Base-by-base conservation (phyloP, 2,113 vertebrate genomes). In the Hydropotes inermis region DNA sequence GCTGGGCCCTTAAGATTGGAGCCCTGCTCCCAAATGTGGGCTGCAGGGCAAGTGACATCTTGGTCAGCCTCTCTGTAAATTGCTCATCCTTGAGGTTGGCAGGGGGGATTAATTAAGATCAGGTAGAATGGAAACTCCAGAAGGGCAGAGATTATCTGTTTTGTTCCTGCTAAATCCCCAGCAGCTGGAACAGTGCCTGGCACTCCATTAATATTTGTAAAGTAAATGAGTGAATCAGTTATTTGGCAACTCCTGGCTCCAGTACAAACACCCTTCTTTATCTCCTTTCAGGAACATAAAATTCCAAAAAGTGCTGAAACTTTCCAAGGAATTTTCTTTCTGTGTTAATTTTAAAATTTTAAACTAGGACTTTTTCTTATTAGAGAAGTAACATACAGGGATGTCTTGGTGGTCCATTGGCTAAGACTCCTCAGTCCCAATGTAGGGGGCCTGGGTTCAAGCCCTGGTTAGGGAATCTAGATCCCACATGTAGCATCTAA, bases 121-220 rank as follows among this genome's bases (percentile, higher is more conserved):
- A 90, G 79, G 64, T 96, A 94, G 93, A 91, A 58, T 76, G 50
- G 89, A 78, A 97, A 89, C 93, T 94, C 88, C 83, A 86, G 88
- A 95, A 97, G 93, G 85, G 88, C 70, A 91, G 86, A 90, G 36
- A 89, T 79, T 74, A 85, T 92, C 81, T 58, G 52, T 79, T 91
- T 98, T 92, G 95, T 97, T 96, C 87, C 50, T 14, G n/a, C 89
- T 79, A 89, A 96, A 64, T 97, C 94, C 86, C 61, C 55, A 93
- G 94, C 97, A 96, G 90, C 97, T 97, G 96, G 91, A 94, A 82
- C 89, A 55, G 93, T 58, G 93, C 81, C 91, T 96, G 96, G 45
- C 76, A 64, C 39, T 58, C 94, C 95, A 93, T 96, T 97, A 96
- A 96, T 96, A 97, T 96, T 96, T 90, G 87, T 87, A 94, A 97